Conservation (phyloP, 2,113 vertebrate genomes). For the Parotia lawesii region DNA sequence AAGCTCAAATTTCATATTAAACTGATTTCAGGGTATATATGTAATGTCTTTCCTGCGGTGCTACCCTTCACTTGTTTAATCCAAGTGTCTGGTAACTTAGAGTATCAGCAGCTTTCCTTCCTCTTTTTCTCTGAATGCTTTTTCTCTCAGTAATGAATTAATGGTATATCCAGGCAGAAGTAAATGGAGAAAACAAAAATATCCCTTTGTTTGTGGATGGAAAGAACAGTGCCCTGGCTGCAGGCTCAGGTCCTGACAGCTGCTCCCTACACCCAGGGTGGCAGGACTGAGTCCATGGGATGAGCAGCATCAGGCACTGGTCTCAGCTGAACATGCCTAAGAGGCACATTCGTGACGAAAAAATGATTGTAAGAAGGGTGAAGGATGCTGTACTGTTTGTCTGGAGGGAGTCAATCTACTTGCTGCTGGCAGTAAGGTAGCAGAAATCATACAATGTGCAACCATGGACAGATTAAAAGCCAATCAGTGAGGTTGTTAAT, state of each 20-base stretch:
- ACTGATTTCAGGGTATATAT: not conserved
- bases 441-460: not conserved
- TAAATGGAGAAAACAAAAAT: not conserved
- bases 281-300: not conserved
- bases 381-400: not conserved
- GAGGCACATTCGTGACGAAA: not conserved
- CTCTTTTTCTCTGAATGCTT: not conserved
- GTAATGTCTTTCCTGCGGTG: not conserved
- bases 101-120: not conserved
- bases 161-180: not conserved
- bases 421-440: not conserved
- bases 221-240: not conserved
- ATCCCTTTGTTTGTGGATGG: not conserved
- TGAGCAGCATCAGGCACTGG: not conserved
- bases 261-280: not conserved
- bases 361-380: not conserved
- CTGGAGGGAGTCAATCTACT: not conserved
- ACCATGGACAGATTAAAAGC: not conserved
- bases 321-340: not conserved
- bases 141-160: not conserved
- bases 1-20: not conserved
- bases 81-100: not conserved
- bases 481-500: not conserved
- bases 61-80: not conserved
- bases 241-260: not conserved